These are phyloP conservation scores for Syrmaticus mikado DNA, from an alignment of 2,113 vertebrate genomes.

Conservation along the genomic window DNA sequence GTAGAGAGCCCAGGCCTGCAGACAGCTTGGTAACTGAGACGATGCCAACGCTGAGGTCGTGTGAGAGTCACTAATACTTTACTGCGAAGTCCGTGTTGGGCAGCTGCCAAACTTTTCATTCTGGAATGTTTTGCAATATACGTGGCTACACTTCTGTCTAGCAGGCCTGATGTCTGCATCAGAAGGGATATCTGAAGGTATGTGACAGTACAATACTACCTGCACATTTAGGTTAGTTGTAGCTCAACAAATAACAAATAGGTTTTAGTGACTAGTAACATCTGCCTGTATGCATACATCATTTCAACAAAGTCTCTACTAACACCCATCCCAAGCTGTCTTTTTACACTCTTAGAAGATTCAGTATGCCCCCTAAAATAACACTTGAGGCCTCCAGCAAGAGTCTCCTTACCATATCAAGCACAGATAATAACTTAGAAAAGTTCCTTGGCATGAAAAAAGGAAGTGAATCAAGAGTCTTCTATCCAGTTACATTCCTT, in stretches of 20 bases:
- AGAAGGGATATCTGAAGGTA: not conserved
- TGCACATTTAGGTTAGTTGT: not conserved
- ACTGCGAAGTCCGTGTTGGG: not conserved
- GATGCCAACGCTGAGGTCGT: not conserved
- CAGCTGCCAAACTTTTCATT: not conserved
- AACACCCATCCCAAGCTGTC: not conserved
- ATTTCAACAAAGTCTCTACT: not conserved
- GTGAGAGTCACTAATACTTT: not conserved
- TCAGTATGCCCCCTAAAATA: not conserved
- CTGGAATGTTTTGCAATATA: not conserved
- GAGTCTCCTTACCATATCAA: not conserved
- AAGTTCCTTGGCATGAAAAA: not conserved
- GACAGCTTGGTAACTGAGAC: rapidly evolving
- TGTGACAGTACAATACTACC: not conserved
- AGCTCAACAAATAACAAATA: not conserved
- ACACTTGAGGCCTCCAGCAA: not conserved
- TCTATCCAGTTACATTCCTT: not conserved
- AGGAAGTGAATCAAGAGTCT: not conserved
- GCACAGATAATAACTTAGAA: not conserved
- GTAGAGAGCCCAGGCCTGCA: not conserved
- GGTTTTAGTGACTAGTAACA: not conserved
- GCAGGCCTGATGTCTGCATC: not conserved
- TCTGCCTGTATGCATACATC: not conserved
- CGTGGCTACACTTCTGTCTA: not conserved
- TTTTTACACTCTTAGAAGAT: not conserved